A percentile compares a stretch with the other conserved stretches of the same genome.
These are phyloP conservation scores for Eristalis pertinax DNA, from an alignment of 2,888 invertebrate genomes.

Conservation along the genomic window DNA sequence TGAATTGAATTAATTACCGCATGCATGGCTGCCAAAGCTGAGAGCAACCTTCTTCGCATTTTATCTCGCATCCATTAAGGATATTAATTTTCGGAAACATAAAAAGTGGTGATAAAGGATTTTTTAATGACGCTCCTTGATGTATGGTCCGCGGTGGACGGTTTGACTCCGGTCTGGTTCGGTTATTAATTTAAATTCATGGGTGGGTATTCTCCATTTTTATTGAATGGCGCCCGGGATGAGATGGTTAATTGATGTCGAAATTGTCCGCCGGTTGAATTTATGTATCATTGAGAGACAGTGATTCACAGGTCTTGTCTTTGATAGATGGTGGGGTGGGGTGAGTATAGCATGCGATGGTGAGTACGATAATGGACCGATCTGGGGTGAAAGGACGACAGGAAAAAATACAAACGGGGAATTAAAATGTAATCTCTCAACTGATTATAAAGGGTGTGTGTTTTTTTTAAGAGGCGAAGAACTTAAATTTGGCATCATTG, in stretches of 20 bases:
- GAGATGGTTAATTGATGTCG: not conserved
- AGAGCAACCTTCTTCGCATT: not conserved
- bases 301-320: too few relatives aligned
- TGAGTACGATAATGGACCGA: too few relatives aligned
- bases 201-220: not conserved
- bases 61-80: not conserved
- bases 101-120: not conserved
- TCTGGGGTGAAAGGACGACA: too few relatives aligned
- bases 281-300: not conserved
- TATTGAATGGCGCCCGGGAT: not conserved
- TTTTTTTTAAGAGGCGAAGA: too few relatives aligned
- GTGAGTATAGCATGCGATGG: too few relatives aligned
- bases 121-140: not conserved
- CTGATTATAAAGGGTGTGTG: too few relatives aligned
- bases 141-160: not conserved
- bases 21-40: conserved; percentile 34
- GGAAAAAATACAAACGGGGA: too few relatives aligned
- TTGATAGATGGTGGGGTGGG: too few relatives aligned
- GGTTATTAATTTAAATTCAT: not conserved
- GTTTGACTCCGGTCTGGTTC: not conserved
- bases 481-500: too few relatives aligned
- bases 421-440: too few relatives aligned
- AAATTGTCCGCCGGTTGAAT: not conserved
- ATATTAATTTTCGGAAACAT: not conserved
- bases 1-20: conserved; percentile 56